Evolutionary conservation across 2,797 vertebrate genomes (phyloP).

Genomic region (Artibeus lituratus): DNA sequence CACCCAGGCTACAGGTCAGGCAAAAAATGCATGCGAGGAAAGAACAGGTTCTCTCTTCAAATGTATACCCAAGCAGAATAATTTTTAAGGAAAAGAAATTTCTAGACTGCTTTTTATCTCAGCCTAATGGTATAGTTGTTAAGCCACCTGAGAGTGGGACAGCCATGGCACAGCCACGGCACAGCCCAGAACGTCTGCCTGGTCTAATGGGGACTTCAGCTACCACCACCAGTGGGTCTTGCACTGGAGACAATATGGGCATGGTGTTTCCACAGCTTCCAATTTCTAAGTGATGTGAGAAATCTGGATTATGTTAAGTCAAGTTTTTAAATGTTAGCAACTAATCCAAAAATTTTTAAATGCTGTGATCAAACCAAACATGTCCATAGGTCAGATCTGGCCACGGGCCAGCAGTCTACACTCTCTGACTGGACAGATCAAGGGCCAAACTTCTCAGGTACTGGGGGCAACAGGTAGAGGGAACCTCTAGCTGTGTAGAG

Average conservation of each 20-base stretch:
- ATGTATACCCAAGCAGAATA: neutral
- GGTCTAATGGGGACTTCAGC: rapidly evolving
- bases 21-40: neutral
- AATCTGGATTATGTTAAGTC: neutral
- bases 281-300: neutral
- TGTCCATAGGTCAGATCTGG: neutral
- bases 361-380: neutral
- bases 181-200: neutral
- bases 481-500: neutral
- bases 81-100: neutral
- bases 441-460: neutral
- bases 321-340: neutral
- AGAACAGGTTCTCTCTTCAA: neutral
- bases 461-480: neutral
- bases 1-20: neutral
- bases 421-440: neutral
- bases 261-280: neutral
- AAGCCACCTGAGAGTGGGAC: neutral
- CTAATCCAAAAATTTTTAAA: neutral
- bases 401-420: neutral
- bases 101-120: neutral
- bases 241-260: neutral
- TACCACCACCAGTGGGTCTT: neutral
- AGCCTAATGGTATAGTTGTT: neutral
- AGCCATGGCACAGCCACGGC: neutral